These are phyloP conservation scores for Zaprionus capensis DNA, from an alignment of 1,140 invertebrate species.

Conservation along the genomic window DNA sequence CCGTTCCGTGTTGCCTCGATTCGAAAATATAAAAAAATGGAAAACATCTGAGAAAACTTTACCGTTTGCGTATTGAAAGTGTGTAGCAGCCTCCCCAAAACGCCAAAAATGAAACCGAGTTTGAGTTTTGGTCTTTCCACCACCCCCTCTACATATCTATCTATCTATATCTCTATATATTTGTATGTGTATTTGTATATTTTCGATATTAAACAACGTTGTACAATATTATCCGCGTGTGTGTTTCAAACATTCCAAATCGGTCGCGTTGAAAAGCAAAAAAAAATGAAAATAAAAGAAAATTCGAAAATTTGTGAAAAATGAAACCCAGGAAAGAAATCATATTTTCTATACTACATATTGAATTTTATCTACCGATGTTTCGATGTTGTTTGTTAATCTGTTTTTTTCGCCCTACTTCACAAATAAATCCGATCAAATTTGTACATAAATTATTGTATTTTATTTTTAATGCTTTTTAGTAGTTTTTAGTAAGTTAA, in stretches of 20 bases:
- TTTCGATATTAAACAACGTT: constrained; percentile 43
- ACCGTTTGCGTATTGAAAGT: constrained; percentile 27
- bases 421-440: constrained; percentile 75
- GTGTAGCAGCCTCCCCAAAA: constrained; percentile 70
- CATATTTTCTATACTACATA: constrained; percentile 44
- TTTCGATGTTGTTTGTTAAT: constrained; percentile 47
- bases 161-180: constrained; percentile 25
- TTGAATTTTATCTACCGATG: constrained; percentile 52
- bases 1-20: constrained; percentile 40
- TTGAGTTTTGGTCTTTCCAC: constrained; percentile 42
- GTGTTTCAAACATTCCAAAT: constrained; percentile 53
- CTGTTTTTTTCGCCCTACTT: constrained; percentile 41
- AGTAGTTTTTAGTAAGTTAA: constrained; percentile 76
- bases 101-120: constrained; percentile 38
- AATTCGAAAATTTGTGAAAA: constrained; percentile 25
- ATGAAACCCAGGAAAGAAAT: constrained; percentile 2
- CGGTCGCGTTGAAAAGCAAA: constrained; percentile 21
- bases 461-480: constrained; percentile 73
- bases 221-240: constrained; percentile 27
- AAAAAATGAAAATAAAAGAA: not conserved
- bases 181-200: constrained; percentile 46
- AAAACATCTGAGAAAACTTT: constrained; percentile 49
- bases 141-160: constrained; percentile 17
- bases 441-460: constrained; percentile 80
- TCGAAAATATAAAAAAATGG: constrained; percentile 20